phyloP scores from a whole-genome alignment of 2,888 invertebrate genomes.

The Macrosoma leucophasiata region DNA sequence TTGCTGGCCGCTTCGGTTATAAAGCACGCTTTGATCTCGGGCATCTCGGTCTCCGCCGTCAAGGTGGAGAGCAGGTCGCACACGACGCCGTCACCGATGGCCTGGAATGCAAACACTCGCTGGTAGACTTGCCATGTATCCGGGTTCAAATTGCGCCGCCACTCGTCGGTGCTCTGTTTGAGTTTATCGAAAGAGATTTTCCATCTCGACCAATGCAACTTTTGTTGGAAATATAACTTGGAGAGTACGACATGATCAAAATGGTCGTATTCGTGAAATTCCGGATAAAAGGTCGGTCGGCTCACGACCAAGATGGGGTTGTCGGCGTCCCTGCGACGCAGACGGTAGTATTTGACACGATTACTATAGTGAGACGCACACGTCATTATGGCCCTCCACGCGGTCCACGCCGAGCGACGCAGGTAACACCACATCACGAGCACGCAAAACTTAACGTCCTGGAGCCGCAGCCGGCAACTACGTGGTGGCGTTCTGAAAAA shows the following conservation, averaged over 20 bases:
- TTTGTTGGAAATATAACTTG: too few species aligned
- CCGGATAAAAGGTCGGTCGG: too few species aligned
- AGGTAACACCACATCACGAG: constrained; percentile 1
- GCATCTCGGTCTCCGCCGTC: constrained; percentile 1
- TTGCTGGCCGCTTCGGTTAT: constrained; percentile 1
- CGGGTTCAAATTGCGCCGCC: not conserved
- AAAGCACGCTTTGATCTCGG: constrained; percentile 2
- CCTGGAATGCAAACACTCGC: constrained; percentile 2
- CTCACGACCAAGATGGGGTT: too few species aligned
- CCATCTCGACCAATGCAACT: too few species aligned
- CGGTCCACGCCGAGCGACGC: not conserved
- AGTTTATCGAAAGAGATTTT: constrained; percentile 1
- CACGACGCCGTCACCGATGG: constrained; percentile 1
- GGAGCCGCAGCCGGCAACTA: not conserved
- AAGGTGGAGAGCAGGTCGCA: not conserved
- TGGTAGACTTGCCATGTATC: too few species aligned
- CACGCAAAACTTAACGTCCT: not conserved
- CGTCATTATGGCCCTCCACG: not conserved
- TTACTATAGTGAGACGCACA: not conserved
- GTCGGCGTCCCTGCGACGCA: too few species aligned
- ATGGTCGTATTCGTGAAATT: too few species aligned
- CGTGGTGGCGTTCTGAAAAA: too few species aligned
- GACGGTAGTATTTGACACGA: too few species aligned
- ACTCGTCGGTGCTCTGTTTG: not conserved
- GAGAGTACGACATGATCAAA: too few species aligned